These are phyloP conservation scores for Connochaetes taurinus DNA, from an alignment of 2,113 vertebrate species.

Conservation along the genomic window DNA sequence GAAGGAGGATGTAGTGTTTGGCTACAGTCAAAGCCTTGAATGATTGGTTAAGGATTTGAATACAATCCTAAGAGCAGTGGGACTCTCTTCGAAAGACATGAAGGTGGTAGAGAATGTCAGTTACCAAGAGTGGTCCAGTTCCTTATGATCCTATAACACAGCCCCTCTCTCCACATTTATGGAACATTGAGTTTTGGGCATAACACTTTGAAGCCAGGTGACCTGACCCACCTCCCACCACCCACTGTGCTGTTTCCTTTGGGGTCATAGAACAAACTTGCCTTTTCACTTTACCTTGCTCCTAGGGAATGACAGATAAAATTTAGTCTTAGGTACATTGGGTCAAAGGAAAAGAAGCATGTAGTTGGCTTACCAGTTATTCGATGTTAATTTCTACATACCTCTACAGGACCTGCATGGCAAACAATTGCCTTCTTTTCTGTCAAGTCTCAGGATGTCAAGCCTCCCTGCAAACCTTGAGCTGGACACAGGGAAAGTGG, in stretches of 20 bases:
- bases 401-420: too few relatives aligned
- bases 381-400: not conserved
- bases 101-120: not conserved
- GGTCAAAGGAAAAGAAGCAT: not conserved
- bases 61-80: not conserved
- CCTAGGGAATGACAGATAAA: not conserved
- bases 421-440: not conserved
- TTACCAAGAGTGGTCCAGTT: not conserved
- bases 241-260: not conserved
- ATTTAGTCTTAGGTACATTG: not conserved
- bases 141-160: not conserved
- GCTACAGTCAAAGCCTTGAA: not conserved
- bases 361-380: not conserved
- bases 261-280: not conserved
- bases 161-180: not conserved
- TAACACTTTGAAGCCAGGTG: not conserved
- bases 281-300: not conserved
- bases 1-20: not conserved
- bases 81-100: not conserved
- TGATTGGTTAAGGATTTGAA: not conserved
- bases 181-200: not conserved
- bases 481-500: too few relatives aligned
- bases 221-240: fast-evolving
- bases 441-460: not conserved
- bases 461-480: not conserved